These are phyloP conservation scores for Amazona ochrocephala DNA, from an alignment of 2,797 vertebrate species.

Conservation along the genomic window DNA sequence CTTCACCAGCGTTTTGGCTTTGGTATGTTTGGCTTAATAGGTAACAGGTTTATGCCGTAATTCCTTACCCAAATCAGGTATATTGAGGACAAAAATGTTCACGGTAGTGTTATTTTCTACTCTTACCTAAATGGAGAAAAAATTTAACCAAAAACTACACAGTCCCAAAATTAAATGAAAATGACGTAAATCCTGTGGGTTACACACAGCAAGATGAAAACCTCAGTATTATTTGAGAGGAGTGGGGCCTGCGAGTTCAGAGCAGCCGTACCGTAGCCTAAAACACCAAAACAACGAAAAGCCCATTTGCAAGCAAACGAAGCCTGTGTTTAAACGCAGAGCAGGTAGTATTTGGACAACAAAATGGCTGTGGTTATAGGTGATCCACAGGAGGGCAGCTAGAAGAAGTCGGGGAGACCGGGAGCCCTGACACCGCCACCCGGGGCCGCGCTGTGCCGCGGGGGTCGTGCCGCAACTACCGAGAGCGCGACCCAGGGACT, in stretches of 20 bases:
- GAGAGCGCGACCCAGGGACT: background rate
- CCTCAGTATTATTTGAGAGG: background rate
- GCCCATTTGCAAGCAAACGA: background rate
- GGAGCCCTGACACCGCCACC: background rate
- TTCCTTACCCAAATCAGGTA: background rate
- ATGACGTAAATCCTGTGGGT: background rate
- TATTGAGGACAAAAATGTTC: rapidly evolving
- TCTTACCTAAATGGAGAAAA: background rate
- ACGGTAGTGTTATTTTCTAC: background rate
- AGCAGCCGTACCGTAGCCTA: background rate
- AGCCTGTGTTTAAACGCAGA: background rate
- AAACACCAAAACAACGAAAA: background rate
- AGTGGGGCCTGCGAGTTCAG: background rate
- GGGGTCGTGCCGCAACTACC: background rate
- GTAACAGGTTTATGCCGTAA: background rate
- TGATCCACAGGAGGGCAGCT: background rate
- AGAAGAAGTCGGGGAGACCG: background rate
- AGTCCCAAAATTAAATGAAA: background rate
- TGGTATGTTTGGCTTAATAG: background rate
- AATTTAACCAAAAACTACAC: background rate
- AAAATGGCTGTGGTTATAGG: conserved; percentile 50
- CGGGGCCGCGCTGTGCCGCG: background rate
- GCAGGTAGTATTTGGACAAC: background rate
- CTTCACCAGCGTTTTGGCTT: background rate
- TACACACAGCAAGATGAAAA: background rate